Conservation (phyloP, 2,113 vertebrate genomes). For the Neogale vison region DNA sequence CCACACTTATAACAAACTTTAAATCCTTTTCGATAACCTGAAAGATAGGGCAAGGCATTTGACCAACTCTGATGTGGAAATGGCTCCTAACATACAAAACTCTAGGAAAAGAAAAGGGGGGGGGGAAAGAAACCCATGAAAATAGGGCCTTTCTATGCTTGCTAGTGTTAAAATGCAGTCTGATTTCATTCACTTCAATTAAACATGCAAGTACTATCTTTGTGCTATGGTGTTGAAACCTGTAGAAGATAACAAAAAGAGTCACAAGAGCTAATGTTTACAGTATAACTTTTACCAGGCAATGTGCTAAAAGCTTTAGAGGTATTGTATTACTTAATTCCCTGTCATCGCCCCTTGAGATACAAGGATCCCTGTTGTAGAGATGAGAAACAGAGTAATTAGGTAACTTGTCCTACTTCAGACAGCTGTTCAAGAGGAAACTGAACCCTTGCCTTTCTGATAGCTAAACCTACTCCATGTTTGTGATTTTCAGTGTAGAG, state of each 20-base stretch:
- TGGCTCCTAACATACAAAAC: background rate
- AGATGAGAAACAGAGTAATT: background rate
- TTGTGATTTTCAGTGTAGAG: background rate
- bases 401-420: background rate
- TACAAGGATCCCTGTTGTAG: background rate
- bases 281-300: background rate
- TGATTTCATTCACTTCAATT: background rate
- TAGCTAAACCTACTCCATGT: background rate
- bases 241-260: background rate
- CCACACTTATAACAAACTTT: background rate
- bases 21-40: background rate
- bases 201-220: background rate
- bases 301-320: background rate
- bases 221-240: background rate
- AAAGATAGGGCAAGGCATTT: background rate
- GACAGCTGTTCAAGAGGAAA: background rate
- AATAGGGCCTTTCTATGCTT: background rate
- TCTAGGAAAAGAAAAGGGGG: background rate
- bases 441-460: background rate
- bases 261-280: background rate
- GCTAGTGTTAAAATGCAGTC: background rate
- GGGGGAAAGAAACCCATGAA: background rate
- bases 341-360: background rate
- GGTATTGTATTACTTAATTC: background rate
- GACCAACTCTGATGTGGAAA: background rate